A percentile compares a stretch with the other conserved stretches of the same genome.
phyloP scores from a whole-genome alignment of 2,113 vertebrate species.

The Vulpes lagopus region DNA sequence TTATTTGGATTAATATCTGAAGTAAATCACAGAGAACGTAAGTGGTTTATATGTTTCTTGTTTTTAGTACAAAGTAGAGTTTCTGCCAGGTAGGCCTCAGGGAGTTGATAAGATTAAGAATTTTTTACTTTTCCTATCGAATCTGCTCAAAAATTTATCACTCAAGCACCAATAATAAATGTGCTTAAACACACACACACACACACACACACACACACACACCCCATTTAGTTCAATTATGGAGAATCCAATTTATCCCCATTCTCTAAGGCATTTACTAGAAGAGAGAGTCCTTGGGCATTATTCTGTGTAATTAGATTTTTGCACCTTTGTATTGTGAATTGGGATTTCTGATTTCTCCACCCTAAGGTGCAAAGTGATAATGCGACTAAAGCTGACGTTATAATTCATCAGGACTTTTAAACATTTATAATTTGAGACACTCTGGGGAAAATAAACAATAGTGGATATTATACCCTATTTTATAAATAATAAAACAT shows the following conservation, averaged over 20 bases:
- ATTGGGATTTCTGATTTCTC: slow-evolving; percentile 66
- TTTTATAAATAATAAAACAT: slow-evolving; percentile 49
- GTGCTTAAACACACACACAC: slow-evolving; percentile 15
- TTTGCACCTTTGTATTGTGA: slow-evolving; percentile 64
- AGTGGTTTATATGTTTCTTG: slow-evolving; percentile 26
- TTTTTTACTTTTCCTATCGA: slow-evolving; percentile 6
- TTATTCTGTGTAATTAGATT: slow-evolving; percentile 79
- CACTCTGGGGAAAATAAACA: neutral
- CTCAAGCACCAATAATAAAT: slow-evolving; percentile 15
- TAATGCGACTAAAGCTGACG: neutral
- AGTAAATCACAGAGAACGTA: slow-evolving; percentile 42
- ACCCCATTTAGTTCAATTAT: slow-evolving; percentile 66
- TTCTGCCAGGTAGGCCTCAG: neutral
- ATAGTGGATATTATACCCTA: neutral
- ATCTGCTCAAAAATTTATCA: slow-evolving; percentile 5
- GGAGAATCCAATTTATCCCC: slow-evolving; percentile 68
- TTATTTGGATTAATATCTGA: slow-evolving; percentile 38
- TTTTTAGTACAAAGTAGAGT: slow-evolving; percentile 15
- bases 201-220: neutral
- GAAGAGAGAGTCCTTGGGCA: slow-evolving; percentile 69
- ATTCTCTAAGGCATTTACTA: slow-evolving; percentile 75
- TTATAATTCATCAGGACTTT: slow-evolving; percentile 40
- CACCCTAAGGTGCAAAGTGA: slow-evolving; percentile 30
- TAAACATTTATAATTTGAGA: slow-evolving; percentile 43
- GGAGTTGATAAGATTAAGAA: neutral